phyloP scores from a whole-genome alignment of 2,113 vertebrate species.

The Mormoops blainvillei region DNA sequence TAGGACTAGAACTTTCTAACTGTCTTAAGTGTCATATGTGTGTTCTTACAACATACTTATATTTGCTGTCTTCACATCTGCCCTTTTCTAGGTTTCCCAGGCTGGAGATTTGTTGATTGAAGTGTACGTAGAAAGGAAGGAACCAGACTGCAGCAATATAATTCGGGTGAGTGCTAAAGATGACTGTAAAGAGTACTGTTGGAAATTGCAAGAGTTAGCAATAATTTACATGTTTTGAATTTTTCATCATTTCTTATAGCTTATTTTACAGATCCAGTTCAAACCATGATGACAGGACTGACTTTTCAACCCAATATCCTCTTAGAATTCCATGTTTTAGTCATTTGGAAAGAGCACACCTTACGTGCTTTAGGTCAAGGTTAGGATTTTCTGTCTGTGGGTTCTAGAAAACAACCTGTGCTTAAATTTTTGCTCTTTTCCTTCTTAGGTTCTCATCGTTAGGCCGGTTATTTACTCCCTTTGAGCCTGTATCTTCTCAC shows the following conservation, averaged over 20 bases:
- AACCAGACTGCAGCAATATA: conserved; percentile 92
- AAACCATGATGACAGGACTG: neutral
- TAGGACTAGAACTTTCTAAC: neutral
- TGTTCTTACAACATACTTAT: neutral
- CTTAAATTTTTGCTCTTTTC: neutral
- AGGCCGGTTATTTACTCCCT: neutral
- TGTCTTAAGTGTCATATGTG: neutral
- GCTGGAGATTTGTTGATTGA: conserved; percentile 96
- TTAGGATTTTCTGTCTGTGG: neutral
- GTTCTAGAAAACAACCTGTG: neutral
- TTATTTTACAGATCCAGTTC: neutral
- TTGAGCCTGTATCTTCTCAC: neutral
- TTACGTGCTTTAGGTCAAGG: neutral
- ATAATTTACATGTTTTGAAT: neutral
- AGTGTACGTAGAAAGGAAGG: conserved; percentile 93
- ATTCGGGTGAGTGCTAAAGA: conserved; percentile 85
- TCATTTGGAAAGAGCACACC: neutral
- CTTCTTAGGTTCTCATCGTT: neutral
- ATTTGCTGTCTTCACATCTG: neutral
- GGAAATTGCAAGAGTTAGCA: neutral
- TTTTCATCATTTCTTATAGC: neutral
- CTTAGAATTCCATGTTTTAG: neutral
- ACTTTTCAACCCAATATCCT: neutral
- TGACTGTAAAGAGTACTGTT: neutral
- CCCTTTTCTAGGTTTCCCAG: conserved; percentile 88